A percentile compares a stretch with the other conserved stretches of the same genome.
These are phyloP conservation scores for Pangasius sanitwongsei DNA, from an alignment of 2,797 vertebrate genomes.

Conservation along the genomic window DNA sequence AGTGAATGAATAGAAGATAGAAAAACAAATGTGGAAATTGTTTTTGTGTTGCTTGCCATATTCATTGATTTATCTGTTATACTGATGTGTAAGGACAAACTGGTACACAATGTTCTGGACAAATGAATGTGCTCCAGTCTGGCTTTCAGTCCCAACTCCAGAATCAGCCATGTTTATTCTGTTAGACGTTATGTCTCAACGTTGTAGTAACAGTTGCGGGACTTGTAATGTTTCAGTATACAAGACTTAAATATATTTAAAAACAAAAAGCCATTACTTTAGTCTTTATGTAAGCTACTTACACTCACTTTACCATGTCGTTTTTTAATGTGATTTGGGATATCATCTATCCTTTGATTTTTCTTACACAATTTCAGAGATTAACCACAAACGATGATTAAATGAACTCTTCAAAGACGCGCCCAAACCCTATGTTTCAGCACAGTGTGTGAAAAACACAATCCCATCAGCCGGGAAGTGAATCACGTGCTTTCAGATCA, in stretches of 20 bases:
- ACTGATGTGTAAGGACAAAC: neutral
- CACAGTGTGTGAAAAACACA: neutral
- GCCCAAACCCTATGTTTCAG: neutral
- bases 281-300: neutral
- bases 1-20: neutral
- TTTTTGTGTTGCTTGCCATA: neutral
- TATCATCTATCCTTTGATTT: neutral
- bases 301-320: neutral
- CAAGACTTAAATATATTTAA: neutral
- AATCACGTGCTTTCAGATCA: constrained; percentile 71
- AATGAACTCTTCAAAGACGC: neutral
- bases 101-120: neutral
- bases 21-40: neutral
- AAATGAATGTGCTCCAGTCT: neutral
- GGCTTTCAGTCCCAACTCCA: neutral
- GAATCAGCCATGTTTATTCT: constrained; percentile 3
- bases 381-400: neutral
- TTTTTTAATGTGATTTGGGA: neutral
- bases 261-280: neutral
- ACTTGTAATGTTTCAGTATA: neutral
- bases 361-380: no score
- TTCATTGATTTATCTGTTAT: neutral
- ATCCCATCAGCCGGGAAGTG: constrained; percentile 16
- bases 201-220: neutral
- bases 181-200: neutral